Conservation (phyloP, 2,797 vertebrate species). For the Spheniscus humboldti region DNA sequence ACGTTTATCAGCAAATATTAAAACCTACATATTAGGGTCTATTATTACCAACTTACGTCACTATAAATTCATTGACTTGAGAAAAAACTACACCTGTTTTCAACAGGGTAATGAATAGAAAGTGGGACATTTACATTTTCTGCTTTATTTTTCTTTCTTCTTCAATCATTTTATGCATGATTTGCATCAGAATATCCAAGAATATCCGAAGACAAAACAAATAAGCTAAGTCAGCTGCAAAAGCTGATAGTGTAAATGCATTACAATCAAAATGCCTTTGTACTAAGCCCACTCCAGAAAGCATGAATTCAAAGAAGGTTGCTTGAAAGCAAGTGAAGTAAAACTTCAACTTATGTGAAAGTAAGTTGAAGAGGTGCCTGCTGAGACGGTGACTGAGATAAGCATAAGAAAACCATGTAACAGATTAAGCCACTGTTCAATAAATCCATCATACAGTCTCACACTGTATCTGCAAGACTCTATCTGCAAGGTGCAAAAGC, state of each 20-base stretch:
- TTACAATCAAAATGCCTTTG: neutral
- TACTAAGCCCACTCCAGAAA: neutral
- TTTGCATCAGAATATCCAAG: neutral
- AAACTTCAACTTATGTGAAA: neutral
- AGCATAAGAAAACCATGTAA: fast-evolving
- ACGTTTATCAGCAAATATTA: neutral
- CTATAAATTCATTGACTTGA: neutral
- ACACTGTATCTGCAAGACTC: neutral
- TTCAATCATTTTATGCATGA: neutral
- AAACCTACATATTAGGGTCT: neutral
- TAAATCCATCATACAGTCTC: neutral
- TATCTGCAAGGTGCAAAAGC: neutral
- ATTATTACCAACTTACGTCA: neutral
- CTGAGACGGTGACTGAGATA: neutral
- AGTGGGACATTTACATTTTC: neutral
- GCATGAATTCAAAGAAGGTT: neutral
- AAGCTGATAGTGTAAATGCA: neutral
- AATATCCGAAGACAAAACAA: neutral
- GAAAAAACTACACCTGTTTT: neutral
- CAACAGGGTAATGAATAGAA: neutral
- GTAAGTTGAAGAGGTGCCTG: neutral
- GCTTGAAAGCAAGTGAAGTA: neutral
- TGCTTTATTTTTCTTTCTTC: neutral
- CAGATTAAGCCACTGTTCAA: neutral
- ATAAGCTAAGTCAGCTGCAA: neutral